Conservation (phyloP, 2,888 invertebrate species). For the Serrognathus titanus region DNA sequence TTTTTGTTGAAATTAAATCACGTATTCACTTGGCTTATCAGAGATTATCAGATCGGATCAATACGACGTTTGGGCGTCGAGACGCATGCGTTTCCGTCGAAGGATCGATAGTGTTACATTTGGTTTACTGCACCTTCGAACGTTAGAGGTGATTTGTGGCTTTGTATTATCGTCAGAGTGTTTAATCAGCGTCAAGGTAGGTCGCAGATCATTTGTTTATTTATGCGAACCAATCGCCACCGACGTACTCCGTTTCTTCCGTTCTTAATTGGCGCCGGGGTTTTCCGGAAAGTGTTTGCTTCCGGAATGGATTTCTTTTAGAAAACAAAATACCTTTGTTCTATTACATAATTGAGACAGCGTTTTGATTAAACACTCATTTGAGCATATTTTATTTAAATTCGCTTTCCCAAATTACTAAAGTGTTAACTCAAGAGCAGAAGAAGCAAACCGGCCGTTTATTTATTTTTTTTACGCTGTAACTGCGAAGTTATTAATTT, state of each 20-base stretch:
- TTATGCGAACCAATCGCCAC: background rate
- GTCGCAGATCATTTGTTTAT: background rate
- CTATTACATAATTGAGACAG: no score
- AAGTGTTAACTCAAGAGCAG: no score
- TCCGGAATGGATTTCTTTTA: no score
- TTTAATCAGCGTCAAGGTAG: background rate
- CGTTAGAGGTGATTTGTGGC: conserved; percentile 33
- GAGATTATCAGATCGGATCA: conserved; percentile 21
- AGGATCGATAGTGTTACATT: conserved; percentile 37
- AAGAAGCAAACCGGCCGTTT: no score
- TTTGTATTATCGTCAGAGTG: conserved; percentile 27
- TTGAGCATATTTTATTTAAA: no score
- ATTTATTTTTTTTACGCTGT: no score
- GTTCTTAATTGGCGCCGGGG: background rate
- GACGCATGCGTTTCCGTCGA: conserved; percentile 37
- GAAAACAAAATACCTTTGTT: no score
- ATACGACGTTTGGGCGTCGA: conserved; percentile 34
- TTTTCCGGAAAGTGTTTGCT: background rate
- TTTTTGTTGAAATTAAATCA: background rate
- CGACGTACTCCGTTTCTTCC: no score
- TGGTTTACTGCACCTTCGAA: conserved; percentile 34
- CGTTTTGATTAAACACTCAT: no score
- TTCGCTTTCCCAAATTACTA: no score
- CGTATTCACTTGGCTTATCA: conserved; percentile 6
- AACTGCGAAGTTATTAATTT: no score